Evolutionary conservation across 2,888 invertebrate genomes (phyloP), one percentile per base, ranked within the genome.

Genomic region (Anarsia innoxiella): DNA sequence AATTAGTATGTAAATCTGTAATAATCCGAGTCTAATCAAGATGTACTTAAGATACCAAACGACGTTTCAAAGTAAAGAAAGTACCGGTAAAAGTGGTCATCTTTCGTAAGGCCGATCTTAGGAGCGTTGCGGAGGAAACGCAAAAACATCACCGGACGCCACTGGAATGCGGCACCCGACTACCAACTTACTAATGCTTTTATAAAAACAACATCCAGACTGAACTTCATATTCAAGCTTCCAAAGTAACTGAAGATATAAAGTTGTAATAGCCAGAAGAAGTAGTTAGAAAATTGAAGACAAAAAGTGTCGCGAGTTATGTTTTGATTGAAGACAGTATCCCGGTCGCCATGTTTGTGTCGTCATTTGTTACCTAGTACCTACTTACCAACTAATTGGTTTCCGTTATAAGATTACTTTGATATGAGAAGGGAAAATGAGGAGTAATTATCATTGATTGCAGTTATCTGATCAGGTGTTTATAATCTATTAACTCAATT

Each of bases 101-200:
- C 60, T 53, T 31, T 23, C 19, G 31, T 53, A 38, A 39, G 49
- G 46, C 42, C n/a, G 27, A 28, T 28, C 4, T 14, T n/a, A 12
- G 12, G 14, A 23, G 32, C 32, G 14, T 8, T 25, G 13, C 26
- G 9, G 37, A 55, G 75, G 72, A 75, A 71, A 53, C 56, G 64
- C 64, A 77, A 75, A 72, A 75, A 75, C 56, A 43, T 32, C 46
- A 42, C 60, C 70, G 75, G 71, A 70, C 54, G 61, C 39, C 37
- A 3, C 31, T 46, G 59, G 70, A 68, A 71, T 72, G 70, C 59
- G 55, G 59, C 45, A 49, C 27, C 31, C 51, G 33, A 29, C 23
- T 37, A 38, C 39, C 23, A 37, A 23, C 31, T 30, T 35, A 35
- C 0, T 33, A 29, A 10, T 28, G 13, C 33, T 5, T 25, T 19